phyloP scores from a whole-genome alignment of 2,113 vertebrate species.

The Serilophus lunatus region DNA sequence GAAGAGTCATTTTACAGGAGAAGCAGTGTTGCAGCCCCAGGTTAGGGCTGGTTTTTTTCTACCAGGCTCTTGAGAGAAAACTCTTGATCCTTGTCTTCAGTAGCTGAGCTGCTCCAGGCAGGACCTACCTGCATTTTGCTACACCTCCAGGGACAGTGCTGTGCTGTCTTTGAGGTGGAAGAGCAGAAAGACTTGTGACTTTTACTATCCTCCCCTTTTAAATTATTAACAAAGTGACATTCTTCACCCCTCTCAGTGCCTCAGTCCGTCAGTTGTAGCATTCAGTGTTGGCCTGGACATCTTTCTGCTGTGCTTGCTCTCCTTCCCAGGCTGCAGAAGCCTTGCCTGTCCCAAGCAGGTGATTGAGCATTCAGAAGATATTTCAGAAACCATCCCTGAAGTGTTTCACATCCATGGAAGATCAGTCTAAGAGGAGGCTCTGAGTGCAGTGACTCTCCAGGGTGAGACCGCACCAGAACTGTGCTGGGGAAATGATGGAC shows the following conservation, averaged over 20 bases:
- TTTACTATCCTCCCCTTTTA: not conserved
- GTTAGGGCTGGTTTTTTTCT: not conserved
- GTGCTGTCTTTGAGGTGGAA: not conserved
- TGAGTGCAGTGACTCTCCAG: not conserved
- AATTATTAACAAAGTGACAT: not conserved
- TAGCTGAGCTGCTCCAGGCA: not conserved
- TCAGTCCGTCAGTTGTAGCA: not conserved
- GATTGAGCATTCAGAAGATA: not conserved
- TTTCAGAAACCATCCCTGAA: not conserved
- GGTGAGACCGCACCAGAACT: not conserved
- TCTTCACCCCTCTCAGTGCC: not conserved
- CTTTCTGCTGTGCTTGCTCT: not conserved
- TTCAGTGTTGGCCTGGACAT: not conserved
- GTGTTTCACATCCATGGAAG: not conserved
- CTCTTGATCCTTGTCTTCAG: not conserved
- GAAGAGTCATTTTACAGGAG: not conserved
- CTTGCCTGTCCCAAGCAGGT: not conserved
- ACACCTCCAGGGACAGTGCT: not conserved
- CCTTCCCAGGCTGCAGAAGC: not conserved
- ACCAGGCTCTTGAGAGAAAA: not conserved
- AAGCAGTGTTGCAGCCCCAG: not conserved
- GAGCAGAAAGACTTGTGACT: not conserved
- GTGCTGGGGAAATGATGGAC: accelerated
- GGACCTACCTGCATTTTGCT: not conserved
- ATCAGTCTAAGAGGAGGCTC: not conserved